Percentiles rank a stretch among this genome's conserved stretches.
phyloP scores from a whole-genome alignment of 2,113 vertebrate species.

The Marcusenius ussheri region DNA sequence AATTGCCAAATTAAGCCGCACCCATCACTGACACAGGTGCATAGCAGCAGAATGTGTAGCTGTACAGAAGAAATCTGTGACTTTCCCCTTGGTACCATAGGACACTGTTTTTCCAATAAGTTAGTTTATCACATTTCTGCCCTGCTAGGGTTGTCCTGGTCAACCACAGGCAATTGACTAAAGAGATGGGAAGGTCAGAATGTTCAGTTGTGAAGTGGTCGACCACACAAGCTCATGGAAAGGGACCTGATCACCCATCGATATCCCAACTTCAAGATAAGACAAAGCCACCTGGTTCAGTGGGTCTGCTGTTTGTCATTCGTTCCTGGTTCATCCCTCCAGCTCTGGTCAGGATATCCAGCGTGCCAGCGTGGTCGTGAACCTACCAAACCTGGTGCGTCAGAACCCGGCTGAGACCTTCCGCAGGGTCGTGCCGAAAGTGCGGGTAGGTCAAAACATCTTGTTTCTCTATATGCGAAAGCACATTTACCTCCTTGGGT shows the following conservation, averaged over 20 bases:
- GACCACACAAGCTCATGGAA: neutral
- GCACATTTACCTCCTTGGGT: neutral
- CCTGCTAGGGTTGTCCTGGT: neutral
- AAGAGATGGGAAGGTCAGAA: neutral
- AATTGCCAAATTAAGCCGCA: neutral
- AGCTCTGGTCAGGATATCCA: constrained; percentile 89
- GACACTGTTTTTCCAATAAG: neutral
- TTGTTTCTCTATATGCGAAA: neutral
- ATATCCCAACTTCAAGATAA: neutral
- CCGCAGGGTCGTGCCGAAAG: constrained; percentile 85
- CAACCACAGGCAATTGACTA: neutral
- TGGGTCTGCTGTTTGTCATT: neutral
- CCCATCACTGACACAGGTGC: neutral
- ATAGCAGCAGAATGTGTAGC: neutral
- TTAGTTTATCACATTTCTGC: neutral
- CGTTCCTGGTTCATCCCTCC: constrained; percentile 13
- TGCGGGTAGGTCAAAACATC: constrained; percentile 70
- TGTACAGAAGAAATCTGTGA: neutral
- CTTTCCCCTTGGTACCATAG: neutral
- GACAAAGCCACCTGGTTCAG: neutral
- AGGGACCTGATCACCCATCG: neutral
- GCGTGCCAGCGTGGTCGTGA: constrained; percentile 82
- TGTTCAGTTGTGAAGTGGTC: neutral
- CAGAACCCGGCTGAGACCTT: constrained; percentile 89
- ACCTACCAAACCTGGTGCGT: constrained; percentile 80